These are phyloP conservation scores for Dendrocincla tyrannina DNA, from an alignment of 2,797 vertebrate species.

Conservation along the genomic window DNA sequence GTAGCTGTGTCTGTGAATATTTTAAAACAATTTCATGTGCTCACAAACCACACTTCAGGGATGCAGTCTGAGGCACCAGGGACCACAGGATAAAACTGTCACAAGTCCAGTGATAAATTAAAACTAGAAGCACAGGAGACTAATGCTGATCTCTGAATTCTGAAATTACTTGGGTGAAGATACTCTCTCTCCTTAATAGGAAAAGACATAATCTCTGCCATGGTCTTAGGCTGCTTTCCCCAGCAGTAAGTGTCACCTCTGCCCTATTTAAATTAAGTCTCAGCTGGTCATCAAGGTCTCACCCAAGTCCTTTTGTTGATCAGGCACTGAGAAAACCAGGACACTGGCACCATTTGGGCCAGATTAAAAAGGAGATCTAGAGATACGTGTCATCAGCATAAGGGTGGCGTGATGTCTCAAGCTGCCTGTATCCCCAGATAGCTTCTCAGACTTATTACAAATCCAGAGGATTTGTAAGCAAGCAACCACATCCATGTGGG, in stretches of 20 bases:
- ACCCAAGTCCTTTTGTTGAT: neutral
- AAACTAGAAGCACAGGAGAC: neutral
- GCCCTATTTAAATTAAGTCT: constrained; percentile 36
- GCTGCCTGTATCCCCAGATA: constrained; percentile 2
- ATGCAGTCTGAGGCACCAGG: neutral
- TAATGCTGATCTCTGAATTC: neutral
- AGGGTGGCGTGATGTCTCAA: neutral
- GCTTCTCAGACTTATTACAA: constrained; percentile 6
- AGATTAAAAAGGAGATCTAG: constrained; percentile 32
- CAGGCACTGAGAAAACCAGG: constrained; percentile 36
- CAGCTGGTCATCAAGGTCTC: neutral
- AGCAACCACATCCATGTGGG: neutral
- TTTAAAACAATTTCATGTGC: neutral
- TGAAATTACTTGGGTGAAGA: neutral
- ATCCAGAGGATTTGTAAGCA: constrained; percentile 18
- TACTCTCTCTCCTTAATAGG: neutral
- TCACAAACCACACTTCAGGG: neutral
- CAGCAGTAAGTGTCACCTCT: neutral
- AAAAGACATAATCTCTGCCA: neutral
- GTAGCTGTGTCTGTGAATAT: neutral
- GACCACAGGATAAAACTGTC: neutral
- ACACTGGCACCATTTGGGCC: neutral
- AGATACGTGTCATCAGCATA: neutral
- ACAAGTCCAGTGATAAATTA: neutral
- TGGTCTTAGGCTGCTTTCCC: constrained; percentile 6